Evolutionary conservation across 2,113 vertebrate species (phyloP), one percentile per base, ranked within the genome.

Genomic region (Chionomys nivalis): DNA sequence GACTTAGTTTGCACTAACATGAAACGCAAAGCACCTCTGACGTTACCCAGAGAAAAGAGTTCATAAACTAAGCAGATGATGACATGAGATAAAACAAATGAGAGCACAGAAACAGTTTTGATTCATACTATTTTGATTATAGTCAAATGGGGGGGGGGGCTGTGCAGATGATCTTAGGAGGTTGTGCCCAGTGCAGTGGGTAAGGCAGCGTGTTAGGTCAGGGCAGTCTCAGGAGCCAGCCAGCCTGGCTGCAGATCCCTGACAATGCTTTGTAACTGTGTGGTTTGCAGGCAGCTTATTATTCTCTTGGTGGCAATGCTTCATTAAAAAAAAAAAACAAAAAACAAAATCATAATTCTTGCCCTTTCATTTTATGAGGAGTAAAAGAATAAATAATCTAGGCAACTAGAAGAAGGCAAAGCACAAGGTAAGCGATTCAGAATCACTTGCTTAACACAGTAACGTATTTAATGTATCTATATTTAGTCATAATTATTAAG

Each of bases 1-100:
- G 4, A 96, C 82, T 97, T 91, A 82, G 92, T 91, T 94, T 90
- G 75, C 14, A 96, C 24, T 97, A 96, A 96, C 0, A 23, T 4
- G 23, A n/a, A 78, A 72, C 93, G 7, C 12, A 87, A 42, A 83
- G 17, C 5, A 55, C 5, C 33, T 23, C 2, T 31, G 39, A 24
- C 0, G 23, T 6, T 23, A 58, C 17, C 23, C 5, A 49, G 31
- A 52, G 75, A 65, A 47, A 85, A 95, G 83, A 8, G 7, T 21
- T 87, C 7, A 7, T 39, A 49, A 89, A 95, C 66, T 85, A 66
- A 82, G 55, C 23, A 39, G 47, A 33, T 85, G 8, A 58, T 58
- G 17, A 58, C 12, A 6, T 72, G 49, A 4, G 19, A 47, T 17
- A 72, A 44, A 82, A 24, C 61, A 39, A 86, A 24, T 24, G 9